Evolutionary conservation across 2,113 vertebrate genomes (phyloP), one percentile per base, ranked within the genome.

Genomic region (Callithrix jacchus): DNA sequence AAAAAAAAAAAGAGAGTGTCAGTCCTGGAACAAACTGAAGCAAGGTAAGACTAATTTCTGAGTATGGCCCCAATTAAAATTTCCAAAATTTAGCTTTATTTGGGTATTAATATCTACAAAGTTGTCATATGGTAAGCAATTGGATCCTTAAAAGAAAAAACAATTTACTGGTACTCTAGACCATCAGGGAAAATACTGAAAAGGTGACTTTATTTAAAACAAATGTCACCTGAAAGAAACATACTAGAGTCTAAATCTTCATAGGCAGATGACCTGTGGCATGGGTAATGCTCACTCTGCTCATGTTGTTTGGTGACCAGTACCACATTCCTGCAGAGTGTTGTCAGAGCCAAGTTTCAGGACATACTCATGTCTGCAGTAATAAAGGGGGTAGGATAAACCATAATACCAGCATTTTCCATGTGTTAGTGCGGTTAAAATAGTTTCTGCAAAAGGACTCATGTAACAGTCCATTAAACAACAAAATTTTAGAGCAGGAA

Each of bases 341-440:
- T 79, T 18, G 1, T 68, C 37, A 73, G 77, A 79, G 70, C 88
- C 77, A 92, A 84, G 70, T 94, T 98, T 98, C 98, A 98, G 94
- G 97, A 98, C 85, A 96, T 85, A 96, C 96, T 98, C 98, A 98
- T 74, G 61, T 83, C 87, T 93, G 97, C 70, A 96, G 73, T 94
- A 91, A 95, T 97, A 97, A 97, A 97, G 3, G 73, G 85, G 66
- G 42, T n/a, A 98, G 91, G 79, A 92, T 91, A 98, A 98, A 98
- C 93, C 3, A 58, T 3, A 79, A 83, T 95, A 12, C 61, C 96
- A 97, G 94, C 83, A 93, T 98, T 99, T 99, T 98, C 98, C 97
- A 91, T 91, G 70, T 73, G 77, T 91, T 40, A 96, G 91, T 97
- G 82, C 9, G 90, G 96, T 97, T 97, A 98, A 97, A 98, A 97